Evolutionary conservation across 2,888 invertebrate species (phyloP), one percentile per base, ranked within the genome.

Genomic region (Drosophila paramelanica): DNA sequence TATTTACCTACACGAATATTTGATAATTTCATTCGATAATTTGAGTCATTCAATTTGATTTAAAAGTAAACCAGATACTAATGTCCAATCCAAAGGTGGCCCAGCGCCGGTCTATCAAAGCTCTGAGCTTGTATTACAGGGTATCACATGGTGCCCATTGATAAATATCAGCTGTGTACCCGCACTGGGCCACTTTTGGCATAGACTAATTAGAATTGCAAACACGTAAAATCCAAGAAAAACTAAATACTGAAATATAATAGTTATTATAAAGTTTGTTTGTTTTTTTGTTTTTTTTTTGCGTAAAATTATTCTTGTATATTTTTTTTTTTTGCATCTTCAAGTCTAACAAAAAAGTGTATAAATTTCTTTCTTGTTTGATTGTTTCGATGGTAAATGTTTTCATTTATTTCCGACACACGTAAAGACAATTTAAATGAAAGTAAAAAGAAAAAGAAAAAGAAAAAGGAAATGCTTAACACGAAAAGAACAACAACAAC

Each of bases 321-420:
- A 70, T 67, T 68, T 58, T 60, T 70, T 67, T 49, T 51, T 27
- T 61, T 74, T 71, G 71, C 74, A 74, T 75, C 71, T 73, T 74
- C 49, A 73, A 73, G 52, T 77, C 46, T 47, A 70, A 67, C 36
- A 68, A 72, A 79, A 81, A 79, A 81, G 81, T 82, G 76, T 81
- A 90, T 77, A 89, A 91, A 91, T 91, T 91, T 90, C 89, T 91
- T 91, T 91, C 91, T 91, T 91, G 88, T 91, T 91, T 91, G 91
- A 91, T 91, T 91, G 91, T 91, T 91, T 91, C 90, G 84, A 89
- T 89, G 91, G 90, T 90, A 89, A 90, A 90, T 90, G 82, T 87
- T 89, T 90, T 90, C 79, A 89, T 90, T 91, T 90, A 82, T 88
- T 85, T 87, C 70, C 85, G 78, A 79, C 75, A 81, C 76, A 65